Base-by-base conservation (phyloP, 2,113 vertebrate species). In the Paraplagusia blochii region DNA sequence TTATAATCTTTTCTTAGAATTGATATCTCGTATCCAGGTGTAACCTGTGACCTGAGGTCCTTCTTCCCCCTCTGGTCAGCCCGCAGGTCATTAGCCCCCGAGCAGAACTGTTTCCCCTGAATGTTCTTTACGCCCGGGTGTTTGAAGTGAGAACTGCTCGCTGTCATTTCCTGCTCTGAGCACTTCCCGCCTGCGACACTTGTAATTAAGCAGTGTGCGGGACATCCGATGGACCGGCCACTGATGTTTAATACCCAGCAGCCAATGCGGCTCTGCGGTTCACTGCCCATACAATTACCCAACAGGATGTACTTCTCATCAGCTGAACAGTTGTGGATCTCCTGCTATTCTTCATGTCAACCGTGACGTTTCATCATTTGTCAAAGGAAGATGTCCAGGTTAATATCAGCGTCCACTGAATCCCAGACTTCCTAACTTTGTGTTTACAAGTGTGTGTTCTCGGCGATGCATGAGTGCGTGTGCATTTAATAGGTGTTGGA, bases 121-220 rank as follows among this genome's bases (percentile, higher is more conserved):
- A 76, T 71, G 44, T 69, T 67, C 76, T 82, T 84, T 78, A 84
- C 66, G 58, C 81, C 78, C 76, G 53, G 58, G 69, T 46, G 68
- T 88, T 90, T 83, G 86, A 90, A 87, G 85, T 87, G 69, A 72
- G 63, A 16, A 46, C 60, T 12, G 40, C 69, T 55, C 53, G 44
- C 70, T 82, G 75, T 86, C 79, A 79, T 86, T 85, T 87, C 84
- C 82, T 88, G 81, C 62, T 80, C 63, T 19, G 64, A 70, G 50
- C 69, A 11, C 72, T 82, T 69, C 79, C 78, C 53, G 57, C 66
- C 76, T 72, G 79, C 36, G 18, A 80, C 58, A 57, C 84, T 72
- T 88, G 81, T 83, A 85, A 88, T 89, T 85, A 86, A 84, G 77
- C 53, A 19, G 51, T 44, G 63, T 39, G 61, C 72, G 16, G 68